These are phyloP conservation scores for Chrysodeixis includens DNA, from an alignment of 2,888 invertebrate species.

Conservation along the genomic window DNA sequence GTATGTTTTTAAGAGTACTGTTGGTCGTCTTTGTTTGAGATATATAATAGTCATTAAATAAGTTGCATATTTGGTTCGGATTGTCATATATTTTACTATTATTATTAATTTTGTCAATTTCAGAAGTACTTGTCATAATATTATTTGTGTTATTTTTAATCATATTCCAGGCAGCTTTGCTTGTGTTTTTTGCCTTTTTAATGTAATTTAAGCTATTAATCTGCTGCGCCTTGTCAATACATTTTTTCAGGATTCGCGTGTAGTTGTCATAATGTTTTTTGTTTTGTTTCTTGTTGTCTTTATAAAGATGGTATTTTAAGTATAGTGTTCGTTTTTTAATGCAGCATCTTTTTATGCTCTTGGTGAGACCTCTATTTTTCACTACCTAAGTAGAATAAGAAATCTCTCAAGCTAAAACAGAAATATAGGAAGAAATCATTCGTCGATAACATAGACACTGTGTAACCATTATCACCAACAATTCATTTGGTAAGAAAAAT, in stretches of 20 bases:
- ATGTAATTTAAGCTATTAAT: constrained; percentile 14
- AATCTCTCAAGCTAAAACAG: too few species aligned
- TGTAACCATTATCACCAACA: too few species aligned
- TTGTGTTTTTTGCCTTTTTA: constrained; percentile 13
- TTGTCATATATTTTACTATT: constrained; percentile 13
- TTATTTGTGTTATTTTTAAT: constrained; percentile 16
- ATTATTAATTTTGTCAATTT: constrained; percentile 2
- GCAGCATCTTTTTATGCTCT: constrained; percentile 16
- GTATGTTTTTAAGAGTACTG: too few species aligned
- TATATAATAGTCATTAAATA: constrained; percentile 17
- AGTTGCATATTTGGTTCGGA: constrained; percentile 14
- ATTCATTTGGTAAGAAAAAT: too few species aligned
- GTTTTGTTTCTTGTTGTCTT: constrained; percentile 17
- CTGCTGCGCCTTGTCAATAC: constrained; percentile 10
- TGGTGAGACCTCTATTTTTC: constrained; percentile 14
- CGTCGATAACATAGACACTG: too few species aligned
- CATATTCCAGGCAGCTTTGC: constrained; percentile 16
- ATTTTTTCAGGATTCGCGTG: constrained; percentile 11
- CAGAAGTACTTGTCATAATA: background rate
- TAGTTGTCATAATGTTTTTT: constrained; percentile 14
- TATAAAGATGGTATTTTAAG: constrained; percentile 12
- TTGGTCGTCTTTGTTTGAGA: constrained; percentile 9
- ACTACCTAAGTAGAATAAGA: too few species aligned
- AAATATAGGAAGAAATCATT: too few species aligned
- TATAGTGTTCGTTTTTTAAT: constrained; percentile 16